Conservation (phyloP, 2,113 vertebrate species). For the Psettodes erumei region DNA sequence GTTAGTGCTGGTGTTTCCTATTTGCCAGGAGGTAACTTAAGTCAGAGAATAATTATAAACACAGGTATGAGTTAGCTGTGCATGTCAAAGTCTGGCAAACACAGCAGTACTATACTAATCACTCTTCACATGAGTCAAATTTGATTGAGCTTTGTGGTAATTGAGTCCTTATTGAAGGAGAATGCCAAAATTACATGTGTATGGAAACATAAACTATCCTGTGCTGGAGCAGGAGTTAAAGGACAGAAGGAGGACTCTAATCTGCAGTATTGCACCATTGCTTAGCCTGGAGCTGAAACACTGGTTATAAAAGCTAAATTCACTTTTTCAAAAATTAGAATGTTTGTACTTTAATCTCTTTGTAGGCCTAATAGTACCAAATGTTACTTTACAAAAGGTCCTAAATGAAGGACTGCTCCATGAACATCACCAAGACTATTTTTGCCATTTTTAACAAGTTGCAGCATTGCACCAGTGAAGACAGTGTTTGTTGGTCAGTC, state of each 20-base stretch:
- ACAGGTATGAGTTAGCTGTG: constrained; percentile 26
- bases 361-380: background rate
- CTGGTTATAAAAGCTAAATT: constrained; percentile 31
- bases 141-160: constrained; percentile 21
- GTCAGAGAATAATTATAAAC: constrained; percentile 21
- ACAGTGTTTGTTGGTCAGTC: background rate
- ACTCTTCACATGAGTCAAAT: background rate
- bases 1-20: background rate
- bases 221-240: constrained; percentile 3
- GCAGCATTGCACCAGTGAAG: background rate
- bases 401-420: background rate
- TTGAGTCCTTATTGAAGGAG: constrained; percentile 4
- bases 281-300: constrained; percentile 25
- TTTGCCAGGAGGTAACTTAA: constrained; percentile 41
- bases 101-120: constrained; percentile 14
- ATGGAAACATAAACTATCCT: constrained; percentile 2
- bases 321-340: constrained; percentile 43
- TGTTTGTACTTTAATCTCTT: constrained; percentile 42
- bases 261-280: constrained; percentile 9
- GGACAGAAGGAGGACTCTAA: constrained; percentile 34
- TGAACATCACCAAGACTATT: background rate
- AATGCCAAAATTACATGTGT: constrained; percentile 2
- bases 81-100: background rate
- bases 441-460: background rate
- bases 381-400: constrained; percentile 1